Evolutionary conservation across 2,797 vertebrate genomes (phyloP), one percentile per base, ranked within the genome.

Genomic region (Myiotriccus ornatus): DNA sequence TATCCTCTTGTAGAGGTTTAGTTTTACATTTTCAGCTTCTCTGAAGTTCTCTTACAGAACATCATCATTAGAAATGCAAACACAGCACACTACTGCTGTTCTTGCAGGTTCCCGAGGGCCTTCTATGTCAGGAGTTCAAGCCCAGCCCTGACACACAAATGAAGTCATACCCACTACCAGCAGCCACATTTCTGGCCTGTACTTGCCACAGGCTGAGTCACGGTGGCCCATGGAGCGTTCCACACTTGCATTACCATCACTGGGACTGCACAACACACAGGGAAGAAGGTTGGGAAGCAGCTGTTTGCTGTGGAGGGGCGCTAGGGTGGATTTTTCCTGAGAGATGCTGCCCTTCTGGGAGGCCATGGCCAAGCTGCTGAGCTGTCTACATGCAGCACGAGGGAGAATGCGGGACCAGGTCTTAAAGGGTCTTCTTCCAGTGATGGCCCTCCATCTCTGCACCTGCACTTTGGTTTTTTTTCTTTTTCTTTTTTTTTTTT

Each of bases 221-320:
- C 0, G 0, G 55, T 25, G 39, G 55, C 76, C 69, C 69, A 22
- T 0, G 0, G 76, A 89, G 30, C 59, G 55, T 55, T 69, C 69
- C 11, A 5, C 21, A 7, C 27, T 59, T 47, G 23, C 14, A 2
- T 49, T 77, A 63, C 63, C 59, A 47, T 32, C 37, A 44, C 2
- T 2, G 9, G 19, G 15, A 44, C 69, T 22, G 14, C 46, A n/a
- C 0, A 0, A 5, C 7, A 4, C 63, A 35, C 6, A 2, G 3
- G 10, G 28, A 3, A 80, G 15, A 12, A 68, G 52, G 70, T 35
- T 0, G 0, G 41, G 68, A 89, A 84, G 59, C 4, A 6, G 8
- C 13, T 52, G 37, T n/a, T 23, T 86, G 16, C 30, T 65, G 50
- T 4, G 0, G 23, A 63, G 6, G 11, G 5, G 5, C 22, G 18